Evolutionary conservation across 2,113 vertebrate species (phyloP), one percentile per base, ranked within the genome.

Genomic region (Syngnathus typhle): DNA sequence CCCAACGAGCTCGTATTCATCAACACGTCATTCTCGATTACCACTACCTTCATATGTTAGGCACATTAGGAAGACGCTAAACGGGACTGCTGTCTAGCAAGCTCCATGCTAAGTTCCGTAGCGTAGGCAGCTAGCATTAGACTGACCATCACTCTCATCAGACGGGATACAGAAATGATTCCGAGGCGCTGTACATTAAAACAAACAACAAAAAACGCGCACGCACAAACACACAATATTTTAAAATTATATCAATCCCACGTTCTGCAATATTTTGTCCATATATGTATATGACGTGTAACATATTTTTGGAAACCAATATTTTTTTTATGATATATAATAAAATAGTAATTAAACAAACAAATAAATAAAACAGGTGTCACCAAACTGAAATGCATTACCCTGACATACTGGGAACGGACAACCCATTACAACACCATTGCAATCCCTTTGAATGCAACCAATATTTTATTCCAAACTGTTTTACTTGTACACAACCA

Each of bases 21-120:
- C 13, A 55, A 51, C 32, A 41, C 49, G 37, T 9, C 21, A 64
- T 44, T 12, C 0, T 23, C 15, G 1, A 32, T 19, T 32, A 32
- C 47, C 16, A 38, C 6, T 12, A 6, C 58, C 73, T 37, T 65
- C 19, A 51, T n/a, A 7, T 64, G 49, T 49, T 9, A 69, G 46
- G 69, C 54, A 64, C 64, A 71, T 68, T 65, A 39, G n/a, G 41
- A 71, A 37, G 69, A 60, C 46, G 67, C 65, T 72, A 65, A 36
- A 13, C 12, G 15, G 15, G 15, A 58, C 3, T 16, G 55, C 55
- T 32, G 55, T 6, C 41, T 23, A 21, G 72, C 73, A 77, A 83
- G 73, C 67, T 46, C 60, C 47, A 8, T 6, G 85, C 82, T 88
- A 77, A 84, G 78, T 88, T 88, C 85, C 86, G 81, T 87, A 89